Evolutionary conservation across 2,888 invertebrate species (phyloP), one percentile per base, ranked within the genome.

Genomic region (Philonicus albiceps): DNA sequence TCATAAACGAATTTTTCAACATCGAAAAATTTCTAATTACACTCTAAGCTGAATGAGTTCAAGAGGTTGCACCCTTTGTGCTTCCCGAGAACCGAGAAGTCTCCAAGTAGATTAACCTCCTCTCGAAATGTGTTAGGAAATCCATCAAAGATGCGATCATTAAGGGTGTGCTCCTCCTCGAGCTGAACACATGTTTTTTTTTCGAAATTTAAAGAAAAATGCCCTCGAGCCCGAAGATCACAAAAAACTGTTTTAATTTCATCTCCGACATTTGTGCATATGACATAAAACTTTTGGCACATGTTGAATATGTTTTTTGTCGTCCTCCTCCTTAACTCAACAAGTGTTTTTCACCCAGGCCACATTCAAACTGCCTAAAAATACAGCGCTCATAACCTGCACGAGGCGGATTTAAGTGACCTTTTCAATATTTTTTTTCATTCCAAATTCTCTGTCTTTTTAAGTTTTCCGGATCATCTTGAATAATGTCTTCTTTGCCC

Each of bases 81-180:
- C 22, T 64, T 19, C 27, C 64, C 22, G 64, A 27, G 55, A 73
- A 34, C 27, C 73, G 19, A 84, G 27, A 40, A 73, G 72, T 84
- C n/a, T 43, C 73, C n/a, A 37, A 72, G 73, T 43, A 73, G 84
- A 84, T 84, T 84, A 84, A 84, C 84, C 84, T 84, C 84, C 84
- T 84, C 84, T 84, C 27, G 30, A 73, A 31, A 84, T 84, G 84
- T 84, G 84, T 84, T 84, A 84, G 73, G 73, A 84, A 73, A 73
- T 73, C 73, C 84, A 84, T 84, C 84, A 84, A 84, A 84, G 49
- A 84, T 64, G 27, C 22, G 73, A 84, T 84, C 84, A 73, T 84
- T 84, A 84, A 73, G 73, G 84, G 73, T 22, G 84, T 84, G 13
- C 43, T 73, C 64, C 64, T 64, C 64, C 27, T 27, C 64, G 27